A percentile compares a stretch with the other conserved stretches of the same genome.
These are phyloP conservation scores for Tokudaia tokunoshimensis DNA, from an alignment of 2,797 vertebrate species.

Conservation along the genomic window DNA sequence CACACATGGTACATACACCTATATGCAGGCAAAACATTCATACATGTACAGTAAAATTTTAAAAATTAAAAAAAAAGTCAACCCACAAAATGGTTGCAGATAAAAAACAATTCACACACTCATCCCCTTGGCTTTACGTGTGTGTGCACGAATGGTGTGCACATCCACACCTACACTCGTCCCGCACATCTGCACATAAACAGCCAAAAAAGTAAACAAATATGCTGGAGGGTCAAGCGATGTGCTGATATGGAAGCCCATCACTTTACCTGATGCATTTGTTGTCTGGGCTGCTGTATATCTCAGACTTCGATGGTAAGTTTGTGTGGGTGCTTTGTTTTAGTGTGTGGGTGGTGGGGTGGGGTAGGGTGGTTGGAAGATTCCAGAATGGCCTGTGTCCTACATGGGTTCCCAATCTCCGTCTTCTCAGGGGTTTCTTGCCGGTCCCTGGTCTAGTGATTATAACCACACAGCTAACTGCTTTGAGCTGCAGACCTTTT, in stretches of 20 bases:
- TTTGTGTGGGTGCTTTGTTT: not conserved
- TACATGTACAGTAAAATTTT: not conserved
- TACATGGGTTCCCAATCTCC: not conserved
- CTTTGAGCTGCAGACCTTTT: conserved; percentile 26
- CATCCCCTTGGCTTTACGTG: not conserved
- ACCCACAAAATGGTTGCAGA: not conserved
- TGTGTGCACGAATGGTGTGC: no score
- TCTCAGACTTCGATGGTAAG: not conserved
- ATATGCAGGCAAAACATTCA: not conserved
- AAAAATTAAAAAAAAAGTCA: not conserved
- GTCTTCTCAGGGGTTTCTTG: not conserved
- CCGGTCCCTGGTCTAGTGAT: not conserved
- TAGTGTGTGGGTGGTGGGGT: not conserved
- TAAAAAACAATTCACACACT: no score
- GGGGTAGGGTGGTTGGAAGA: not conserved
- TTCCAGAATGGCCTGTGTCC: not conserved
- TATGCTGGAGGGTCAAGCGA: not conserved
- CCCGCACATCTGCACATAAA: not conserved
- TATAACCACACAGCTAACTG: not conserved
- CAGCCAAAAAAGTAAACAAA: no score
- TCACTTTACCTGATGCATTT: not conserved
- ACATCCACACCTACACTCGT: not conserved
- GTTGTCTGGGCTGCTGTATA: not conserved
- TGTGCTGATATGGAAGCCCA: not conserved
- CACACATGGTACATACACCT: not conserved